A percentile compares a stretch with the other conserved stretches of the same genome.
These are phyloP conservation scores for Clarias batrachus DNA, from an alignment of 2,113 vertebrate genomes.

Conservation along the genomic window DNA sequence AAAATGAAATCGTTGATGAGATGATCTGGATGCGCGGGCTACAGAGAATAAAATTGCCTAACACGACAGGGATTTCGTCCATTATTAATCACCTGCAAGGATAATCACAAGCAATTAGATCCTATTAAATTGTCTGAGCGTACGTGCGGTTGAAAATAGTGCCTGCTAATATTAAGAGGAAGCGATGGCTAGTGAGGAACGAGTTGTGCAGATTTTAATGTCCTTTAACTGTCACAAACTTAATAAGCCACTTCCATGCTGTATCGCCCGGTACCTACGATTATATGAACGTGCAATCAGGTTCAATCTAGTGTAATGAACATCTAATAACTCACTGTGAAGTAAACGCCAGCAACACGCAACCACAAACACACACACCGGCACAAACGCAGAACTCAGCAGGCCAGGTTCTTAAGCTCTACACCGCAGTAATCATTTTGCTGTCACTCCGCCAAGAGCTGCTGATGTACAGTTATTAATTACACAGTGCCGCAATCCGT, in stretches of 20 bases:
- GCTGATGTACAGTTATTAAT: conserved; percentile 68
- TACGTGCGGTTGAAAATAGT: neutral
- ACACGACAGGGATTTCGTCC: conserved; percentile 32
- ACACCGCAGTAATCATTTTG: conserved; percentile 61
- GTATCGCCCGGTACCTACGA: neutral
- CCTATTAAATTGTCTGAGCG: neutral
- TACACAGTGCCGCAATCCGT: conserved; percentile 60
- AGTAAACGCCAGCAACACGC: neutral
- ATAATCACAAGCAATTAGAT: conserved; percentile 30
- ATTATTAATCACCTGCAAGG: conserved; percentile 40
- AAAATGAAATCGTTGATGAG: conserved; percentile 1
- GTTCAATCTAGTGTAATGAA: conserved; percentile 25
- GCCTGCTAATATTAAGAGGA: neutral
- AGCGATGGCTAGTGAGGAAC: neutral
- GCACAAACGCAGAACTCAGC: conserved; percentile 41
- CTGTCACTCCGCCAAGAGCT: conserved; percentile 54
- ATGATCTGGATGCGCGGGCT: neutral
- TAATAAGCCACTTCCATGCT: conserved; percentile 18
- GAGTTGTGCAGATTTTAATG: neutral
- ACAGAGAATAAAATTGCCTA: conserved; percentile 10
- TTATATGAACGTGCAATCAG: conserved; percentile 8
- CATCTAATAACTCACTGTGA: conserved; percentile 1
- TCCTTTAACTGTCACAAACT: conserved; percentile 7
- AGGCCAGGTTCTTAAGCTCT: conserved; percentile 56
- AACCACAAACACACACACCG: neutral